A percentile compares a stretch with the other conserved stretches of the same genome.
Evolutionary conservation across 2,113 vertebrate species (phyloP).

Genomic region (Poeciliopsis prolifica): DNA sequence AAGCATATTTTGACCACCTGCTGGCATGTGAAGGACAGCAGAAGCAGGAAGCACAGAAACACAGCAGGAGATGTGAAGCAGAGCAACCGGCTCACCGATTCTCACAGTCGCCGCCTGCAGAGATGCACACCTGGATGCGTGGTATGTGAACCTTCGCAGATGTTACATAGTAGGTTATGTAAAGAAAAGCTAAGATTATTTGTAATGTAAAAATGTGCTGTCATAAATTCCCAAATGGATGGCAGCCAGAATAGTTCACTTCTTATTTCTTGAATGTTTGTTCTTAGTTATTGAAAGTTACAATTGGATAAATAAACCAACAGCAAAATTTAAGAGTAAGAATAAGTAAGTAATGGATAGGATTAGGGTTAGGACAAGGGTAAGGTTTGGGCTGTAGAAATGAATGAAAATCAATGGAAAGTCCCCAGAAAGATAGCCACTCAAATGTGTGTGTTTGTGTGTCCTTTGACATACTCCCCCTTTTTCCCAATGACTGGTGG

Average conservation of each 20-base stretch:
- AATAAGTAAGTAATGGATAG: too few species aligned
- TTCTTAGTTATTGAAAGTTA: neutral
- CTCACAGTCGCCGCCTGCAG: conserved; percentile 36
- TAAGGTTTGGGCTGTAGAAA: too few species aligned
- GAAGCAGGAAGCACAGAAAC: conserved; percentile 47
- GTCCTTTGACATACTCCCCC: too few species aligned
- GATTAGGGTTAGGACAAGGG: too few species aligned
- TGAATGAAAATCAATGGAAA: too few species aligned
- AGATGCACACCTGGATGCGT: conserved; percentile 57
- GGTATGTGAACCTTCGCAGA: conserved; percentile 12
- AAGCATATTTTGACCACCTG: conserved; percentile 43
- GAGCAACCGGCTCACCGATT: conserved; percentile 55
- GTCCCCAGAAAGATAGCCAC: too few species aligned
- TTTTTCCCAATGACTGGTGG: too few species aligned
- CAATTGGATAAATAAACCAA: neutral
- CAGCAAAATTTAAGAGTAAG: too few species aligned
- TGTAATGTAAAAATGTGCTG: too few species aligned
- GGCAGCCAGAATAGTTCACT: neutral
- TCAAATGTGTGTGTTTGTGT: too few species aligned
- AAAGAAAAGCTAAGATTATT: neutral
- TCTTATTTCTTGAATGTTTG: neutral
- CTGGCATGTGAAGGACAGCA: conserved; percentile 62
- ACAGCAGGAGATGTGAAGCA: conserved; percentile 52
- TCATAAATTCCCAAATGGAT: too few species aligned
- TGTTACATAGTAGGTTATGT: too few species aligned